phyloP scores from a whole-genome alignment of 2,888 invertebrate genomes.

The Gastrophysa polygoni region DNA sequence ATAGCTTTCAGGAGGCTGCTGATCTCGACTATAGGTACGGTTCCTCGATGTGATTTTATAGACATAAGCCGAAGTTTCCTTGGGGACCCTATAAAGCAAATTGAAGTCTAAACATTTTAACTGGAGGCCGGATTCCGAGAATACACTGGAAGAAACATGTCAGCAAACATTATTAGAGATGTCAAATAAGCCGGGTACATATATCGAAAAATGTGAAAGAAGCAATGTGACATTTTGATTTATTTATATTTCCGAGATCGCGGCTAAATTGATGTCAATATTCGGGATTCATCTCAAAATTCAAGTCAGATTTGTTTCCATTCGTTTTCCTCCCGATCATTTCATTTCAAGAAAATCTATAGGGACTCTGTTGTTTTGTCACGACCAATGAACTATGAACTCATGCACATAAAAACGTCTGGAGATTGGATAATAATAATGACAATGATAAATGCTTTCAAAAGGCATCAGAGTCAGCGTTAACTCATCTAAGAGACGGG shows the following conservation, averaged over 20 bases:
- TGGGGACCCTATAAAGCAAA: conserved; percentile 51
- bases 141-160: conserved; percentile 48
- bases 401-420: no score
- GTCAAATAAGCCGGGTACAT: conserved; percentile 48
- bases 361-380: no score
- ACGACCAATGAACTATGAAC: no score
- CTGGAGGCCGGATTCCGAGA: conserved; percentile 48
- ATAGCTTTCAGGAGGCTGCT: not conserved
- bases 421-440: no score
- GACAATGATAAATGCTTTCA: no score
- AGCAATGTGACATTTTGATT: conserved; percentile 54
- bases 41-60: conserved; percentile 49
- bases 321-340: no score
- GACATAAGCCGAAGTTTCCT: conserved; percentile 49
- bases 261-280: conserved; percentile 45
- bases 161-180: conserved; percentile 55
- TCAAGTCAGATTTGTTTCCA: no score
- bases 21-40: conserved; percentile 11
- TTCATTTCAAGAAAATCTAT: no score
- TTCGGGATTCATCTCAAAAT: not conserved
- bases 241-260: conserved; percentile 48
- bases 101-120: conserved; percentile 57
- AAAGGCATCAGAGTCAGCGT: no score
- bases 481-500: no score
- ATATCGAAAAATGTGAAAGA: conserved; percentile 51